phyloP scores from a whole-genome alignment of 2,797 vertebrate genomes.

The Hafferia zeledoni region DNA sequence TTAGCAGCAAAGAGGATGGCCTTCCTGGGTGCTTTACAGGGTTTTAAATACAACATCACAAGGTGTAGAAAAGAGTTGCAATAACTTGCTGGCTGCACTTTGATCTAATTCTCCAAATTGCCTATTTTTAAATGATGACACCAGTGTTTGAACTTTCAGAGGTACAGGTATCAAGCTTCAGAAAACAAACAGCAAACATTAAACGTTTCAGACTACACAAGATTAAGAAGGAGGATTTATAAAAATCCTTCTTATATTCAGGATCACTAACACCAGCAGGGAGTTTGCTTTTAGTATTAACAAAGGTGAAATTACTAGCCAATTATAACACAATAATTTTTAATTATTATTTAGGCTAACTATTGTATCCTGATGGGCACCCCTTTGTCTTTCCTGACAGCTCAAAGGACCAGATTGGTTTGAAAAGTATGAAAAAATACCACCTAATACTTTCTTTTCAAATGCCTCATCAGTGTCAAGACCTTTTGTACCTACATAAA shows the following conservation, averaged over 20 bases:
- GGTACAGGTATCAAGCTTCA: slow-evolving; percentile 7
- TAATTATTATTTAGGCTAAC: not conserved
- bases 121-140: not conserved
- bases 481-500: not conserved
- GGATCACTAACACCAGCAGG: not conserved
- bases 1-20: not conserved
- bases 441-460: not conserved
- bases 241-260: slow-evolving; percentile 28
- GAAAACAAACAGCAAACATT: slow-evolving; percentile 21
- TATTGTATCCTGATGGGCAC: not conserved
- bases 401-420: not conserved
- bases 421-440: not conserved
- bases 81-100: not conserved
- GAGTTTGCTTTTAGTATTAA: slow-evolving; percentile 20
- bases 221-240: slow-evolving; percentile 31
- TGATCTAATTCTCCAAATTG: not conserved
- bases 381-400: not conserved
- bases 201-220: not conserved
- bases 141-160: not conserved
- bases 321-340: not conserved
- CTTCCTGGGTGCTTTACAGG: not conserved
- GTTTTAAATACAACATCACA: not conserved
- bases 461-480: not conserved
- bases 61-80: not conserved
- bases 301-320: not conserved